Evolutionary conservation across 1,140 invertebrate genomes (phyloP).

Genomic region (Triops cancriformis): DNA sequence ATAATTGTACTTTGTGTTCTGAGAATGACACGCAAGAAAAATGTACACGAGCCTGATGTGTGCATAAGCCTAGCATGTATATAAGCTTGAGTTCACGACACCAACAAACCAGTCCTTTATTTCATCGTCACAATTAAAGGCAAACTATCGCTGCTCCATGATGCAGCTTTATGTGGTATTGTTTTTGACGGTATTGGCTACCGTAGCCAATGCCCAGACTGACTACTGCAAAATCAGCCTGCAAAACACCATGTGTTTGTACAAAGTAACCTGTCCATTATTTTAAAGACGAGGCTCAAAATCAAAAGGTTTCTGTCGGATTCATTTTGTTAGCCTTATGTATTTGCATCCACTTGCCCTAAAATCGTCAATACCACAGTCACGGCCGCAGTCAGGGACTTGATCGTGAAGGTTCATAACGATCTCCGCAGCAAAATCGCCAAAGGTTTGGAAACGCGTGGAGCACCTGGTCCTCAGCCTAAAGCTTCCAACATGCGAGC

Average conservation of each 20-base stretch:
- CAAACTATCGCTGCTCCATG: no score
- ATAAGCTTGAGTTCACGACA: no score
- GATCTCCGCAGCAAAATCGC: slow-evolving; percentile 20
- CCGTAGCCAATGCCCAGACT: no score
- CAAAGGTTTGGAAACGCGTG: slow-evolving; percentile 16
- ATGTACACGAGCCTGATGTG: no score
- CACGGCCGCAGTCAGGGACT: background rate
- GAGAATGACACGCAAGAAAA: no score
- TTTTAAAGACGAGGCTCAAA: no score
- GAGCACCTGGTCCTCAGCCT: slow-evolving; percentile 26
- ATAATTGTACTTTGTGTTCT: no score
- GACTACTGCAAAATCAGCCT: slow-evolving; percentile 23
- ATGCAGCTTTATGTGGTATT: no score
- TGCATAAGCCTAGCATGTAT: no score
- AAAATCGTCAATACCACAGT: background rate
- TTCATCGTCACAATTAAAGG: no score
- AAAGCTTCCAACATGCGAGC: slow-evolving; percentile 24
- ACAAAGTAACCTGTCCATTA: background rate
- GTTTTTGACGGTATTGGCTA: no score
- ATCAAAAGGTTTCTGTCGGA: background rate
- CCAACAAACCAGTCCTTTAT: no score
- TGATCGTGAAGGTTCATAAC: slow-evolving; percentile 22
- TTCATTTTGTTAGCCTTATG: slow-evolving; percentile 3
- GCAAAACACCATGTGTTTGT: slow-evolving; percentile 25
- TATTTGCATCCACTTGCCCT: background rate